phyloP scores from a whole-genome alignment of 2,888 invertebrate genomes.

The Polietes domitor region DNA sequence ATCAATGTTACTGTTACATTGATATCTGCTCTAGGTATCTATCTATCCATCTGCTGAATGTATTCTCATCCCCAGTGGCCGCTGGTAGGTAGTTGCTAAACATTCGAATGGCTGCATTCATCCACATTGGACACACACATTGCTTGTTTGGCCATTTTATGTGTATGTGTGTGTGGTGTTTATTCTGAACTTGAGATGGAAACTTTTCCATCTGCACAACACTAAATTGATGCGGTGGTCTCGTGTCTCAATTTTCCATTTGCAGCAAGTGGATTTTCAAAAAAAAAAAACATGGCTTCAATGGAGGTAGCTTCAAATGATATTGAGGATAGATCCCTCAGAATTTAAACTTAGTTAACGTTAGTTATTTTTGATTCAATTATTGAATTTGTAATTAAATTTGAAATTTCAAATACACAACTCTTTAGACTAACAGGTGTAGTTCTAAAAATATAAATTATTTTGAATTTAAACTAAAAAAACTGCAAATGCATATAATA shows the following conservation, averaged over 20 bases:
- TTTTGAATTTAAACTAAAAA: too few relatives aligned
- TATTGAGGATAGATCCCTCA: neutral
- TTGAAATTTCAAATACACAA: neutral
- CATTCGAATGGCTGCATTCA: neutral
- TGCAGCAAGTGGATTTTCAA: neutral
- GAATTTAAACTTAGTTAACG: neutral
- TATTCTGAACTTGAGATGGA: constrained; percentile 15
- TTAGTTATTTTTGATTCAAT: neutral
- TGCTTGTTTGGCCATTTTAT: neutral
- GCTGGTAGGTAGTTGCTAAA: too few relatives aligned
- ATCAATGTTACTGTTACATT: neutral
- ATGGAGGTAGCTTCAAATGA: neutral
- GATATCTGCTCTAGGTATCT: too few relatives aligned
- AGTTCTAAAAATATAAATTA: too few relatives aligned
- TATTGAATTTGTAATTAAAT: neutral
- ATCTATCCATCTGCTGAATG: too few relatives aligned
- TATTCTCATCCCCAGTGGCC: too few relatives aligned
- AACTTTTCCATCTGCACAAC: constrained; percentile 3
- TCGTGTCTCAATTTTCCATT: neutral
- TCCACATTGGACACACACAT: neutral
- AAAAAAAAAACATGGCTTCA: neutral
- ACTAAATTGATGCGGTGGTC: neutral
- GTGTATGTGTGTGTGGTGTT: neutral
- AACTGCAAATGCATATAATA: too few relatives aligned
- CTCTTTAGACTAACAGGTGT: too few relatives aligned